Evolutionary conservation across 2,797 vertebrate genomes (phyloP), one percentile per base, ranked within the genome.

Genomic region (Sebastes kiyomatsui): DNA sequence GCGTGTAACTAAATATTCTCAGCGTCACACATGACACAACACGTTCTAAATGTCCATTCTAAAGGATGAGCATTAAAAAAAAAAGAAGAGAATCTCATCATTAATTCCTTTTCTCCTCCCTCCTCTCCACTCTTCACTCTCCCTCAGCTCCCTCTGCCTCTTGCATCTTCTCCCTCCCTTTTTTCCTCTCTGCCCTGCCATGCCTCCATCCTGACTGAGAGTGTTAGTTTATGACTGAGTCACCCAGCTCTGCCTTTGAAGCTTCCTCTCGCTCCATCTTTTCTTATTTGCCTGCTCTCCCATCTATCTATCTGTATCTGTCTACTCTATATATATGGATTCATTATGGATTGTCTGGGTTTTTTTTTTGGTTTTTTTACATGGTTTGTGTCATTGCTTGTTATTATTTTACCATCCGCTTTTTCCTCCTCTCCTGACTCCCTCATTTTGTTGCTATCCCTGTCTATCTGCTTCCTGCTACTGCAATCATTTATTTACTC

Each of bases 221-320:
- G 90, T 88, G 87, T 91, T 90, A 93, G 88, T 92, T 93, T 87
- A 90, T 82, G 84, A 90, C 90, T 93, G 89, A 93, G 91, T 94
- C 94, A 92, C 90, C 86, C 86, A 70, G 85, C 85, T 90, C 84
- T 89, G 84, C 92, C 82, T 88, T 88, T 87, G 79, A 87, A 81
- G 81, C 85, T 76, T 73, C 79, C 70, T 72, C 59, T 59, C 66
- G 18, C 82, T 84, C 80, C 72, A 87, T 88, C 80, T 87, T 80
- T 64, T 69, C 74, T 68, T 70, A 56, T 75, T 38, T 82, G 27
- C 70, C 75, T 67, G 49, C 59, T 75, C 73, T 55, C 74, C 75
- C 42, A 54, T 81, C 42, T 64, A 49, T 76, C 54, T 74, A 30
- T 49, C 13, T 20, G 6, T 54, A 58, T 77, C 25, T 42, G 18